Conservation (phyloP, 1,140 invertebrate species). For the Camponotus pennsylvanicus region DNA sequence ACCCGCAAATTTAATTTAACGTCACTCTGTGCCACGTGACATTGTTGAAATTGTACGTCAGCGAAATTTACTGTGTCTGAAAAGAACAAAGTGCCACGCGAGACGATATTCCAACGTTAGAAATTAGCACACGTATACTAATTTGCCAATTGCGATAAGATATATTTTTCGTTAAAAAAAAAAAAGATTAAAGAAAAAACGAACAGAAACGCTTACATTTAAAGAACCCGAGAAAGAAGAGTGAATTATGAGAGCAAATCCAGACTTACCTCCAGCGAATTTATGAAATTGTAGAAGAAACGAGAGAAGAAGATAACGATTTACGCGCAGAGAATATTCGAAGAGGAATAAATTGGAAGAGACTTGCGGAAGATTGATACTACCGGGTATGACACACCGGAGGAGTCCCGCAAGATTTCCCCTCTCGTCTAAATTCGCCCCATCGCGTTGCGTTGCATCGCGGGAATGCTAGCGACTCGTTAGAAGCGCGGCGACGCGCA, state of each 20-base stretch:
- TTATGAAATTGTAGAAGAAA: constrained; percentile 31
- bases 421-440: constrained; percentile 23
- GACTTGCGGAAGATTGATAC: constrained; percentile 44
- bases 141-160: constrained; percentile 21
- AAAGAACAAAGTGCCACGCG: constrained; percentile 1
- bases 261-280: not conserved
- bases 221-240: not conserved
- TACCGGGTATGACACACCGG: not conserved
- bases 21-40: constrained; percentile 68
- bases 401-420: constrained; percentile 14
- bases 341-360: not conserved
- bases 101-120: not conserved
- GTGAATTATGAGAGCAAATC: constrained; percentile 8
- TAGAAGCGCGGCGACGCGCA: constrained; percentile 58
- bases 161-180: not conserved
- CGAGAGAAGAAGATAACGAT: constrained; percentile 23
- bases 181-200: not conserved
- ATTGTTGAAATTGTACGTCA: constrained; percentile 71
- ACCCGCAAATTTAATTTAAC: constrained; percentile 72
- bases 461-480: constrained; percentile 60
- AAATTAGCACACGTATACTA: not conserved
- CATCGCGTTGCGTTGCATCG: constrained; percentile 53
- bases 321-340: not conserved
- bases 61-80: constrained; percentile 65
- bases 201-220: not conserved